Percentiles rank a stretch among this genome's conserved stretches.
phyloP scores from a whole-genome alignment of 2,888 invertebrate genomes.

The Polietes domitor region DNA sequence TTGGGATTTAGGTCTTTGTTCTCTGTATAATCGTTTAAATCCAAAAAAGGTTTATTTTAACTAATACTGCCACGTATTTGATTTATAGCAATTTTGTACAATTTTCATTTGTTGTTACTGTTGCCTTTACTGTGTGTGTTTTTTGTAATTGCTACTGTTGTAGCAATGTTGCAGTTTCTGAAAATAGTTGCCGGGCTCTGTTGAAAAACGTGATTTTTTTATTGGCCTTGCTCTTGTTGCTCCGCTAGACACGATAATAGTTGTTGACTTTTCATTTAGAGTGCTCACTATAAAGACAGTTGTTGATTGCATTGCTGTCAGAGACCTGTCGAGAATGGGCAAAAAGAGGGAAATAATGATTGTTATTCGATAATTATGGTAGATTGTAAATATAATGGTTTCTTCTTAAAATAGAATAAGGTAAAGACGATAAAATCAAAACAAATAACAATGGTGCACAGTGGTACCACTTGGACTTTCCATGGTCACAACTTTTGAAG shows the following conservation, averaged over 20 bases:
- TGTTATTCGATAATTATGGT: no score
- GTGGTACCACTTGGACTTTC: no score
- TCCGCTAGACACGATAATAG: conserved; percentile 19
- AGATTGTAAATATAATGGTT: no score
- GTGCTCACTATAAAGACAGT: no score
- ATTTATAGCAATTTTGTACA: conserved; percentile 1
- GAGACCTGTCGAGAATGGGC: no score
- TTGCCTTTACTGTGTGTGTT: background rate
- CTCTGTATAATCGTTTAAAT: background rate
- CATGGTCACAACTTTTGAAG: no score
- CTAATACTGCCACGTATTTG: background rate
- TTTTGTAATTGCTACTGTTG: conserved; percentile 6
- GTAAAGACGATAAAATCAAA: no score
- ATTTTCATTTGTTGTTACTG: background rate
- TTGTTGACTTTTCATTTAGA: conserved; percentile 46
- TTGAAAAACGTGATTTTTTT: conserved; percentile 41
- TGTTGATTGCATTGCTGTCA: no score
- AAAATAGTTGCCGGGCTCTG: conserved; percentile 41
- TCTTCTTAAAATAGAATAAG: no score
- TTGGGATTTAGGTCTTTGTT: background rate
- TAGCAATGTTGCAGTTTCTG: conserved; percentile 21
- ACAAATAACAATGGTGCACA: no score
- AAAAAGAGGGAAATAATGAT: no score
- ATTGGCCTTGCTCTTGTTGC: conserved; percentile 49
- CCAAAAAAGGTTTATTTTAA: background rate